Evolutionary conservation across 2,113 vertebrate species (phyloP), one percentile per base, ranked within the genome.

Genomic region (Aldabrachelys gigantea): DNA sequence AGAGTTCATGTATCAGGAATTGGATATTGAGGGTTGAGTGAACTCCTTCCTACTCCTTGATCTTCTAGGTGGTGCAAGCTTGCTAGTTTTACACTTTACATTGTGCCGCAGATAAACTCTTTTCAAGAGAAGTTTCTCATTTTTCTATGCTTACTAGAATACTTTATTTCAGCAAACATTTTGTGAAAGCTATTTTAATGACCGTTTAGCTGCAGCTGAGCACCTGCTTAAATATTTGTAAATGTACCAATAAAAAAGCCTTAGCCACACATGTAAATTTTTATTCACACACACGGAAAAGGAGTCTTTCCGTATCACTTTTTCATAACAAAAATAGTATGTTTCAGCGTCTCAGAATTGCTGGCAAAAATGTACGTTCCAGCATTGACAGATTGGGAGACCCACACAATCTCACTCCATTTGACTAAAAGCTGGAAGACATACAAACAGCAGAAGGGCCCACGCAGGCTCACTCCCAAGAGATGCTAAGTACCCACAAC

Each of bases 141-240:
- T 69, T 62, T n/a, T 69, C 19, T 69, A 69, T 35, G 35, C 8
- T 35, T 19, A 69, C 31, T n/a, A n/a, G 31, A 17, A 69, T n/a
- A 69, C 35, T n/a, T n/a, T 54, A 76, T 35, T 54, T 22, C 41
- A 91, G 29, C 10, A 78, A 29, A 41, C 10, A 27, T 27, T 80
- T 29, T 31, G 5, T 62, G 17, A 91, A 57, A 24, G 10, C 22
- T 38, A 35, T 69, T 69, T 69, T 19, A 57, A 3, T 25, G 41
- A 52, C 17, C 5, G 6, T 84, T 87, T 50, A 78, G 47, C 7
- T 62, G 54, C 29, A 47, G 56, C 27, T 50, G 8, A 81, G 81
- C 38, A 57, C 5, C 62, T 35, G 31, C 16, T 69, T 69, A 1
- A 5, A 50, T 0, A 5, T 31, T 49, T 1, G 14, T 41, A 8